Conservation (phyloP, 2,113 vertebrate genomes). For the Marcusenius ussheri region DNA sequence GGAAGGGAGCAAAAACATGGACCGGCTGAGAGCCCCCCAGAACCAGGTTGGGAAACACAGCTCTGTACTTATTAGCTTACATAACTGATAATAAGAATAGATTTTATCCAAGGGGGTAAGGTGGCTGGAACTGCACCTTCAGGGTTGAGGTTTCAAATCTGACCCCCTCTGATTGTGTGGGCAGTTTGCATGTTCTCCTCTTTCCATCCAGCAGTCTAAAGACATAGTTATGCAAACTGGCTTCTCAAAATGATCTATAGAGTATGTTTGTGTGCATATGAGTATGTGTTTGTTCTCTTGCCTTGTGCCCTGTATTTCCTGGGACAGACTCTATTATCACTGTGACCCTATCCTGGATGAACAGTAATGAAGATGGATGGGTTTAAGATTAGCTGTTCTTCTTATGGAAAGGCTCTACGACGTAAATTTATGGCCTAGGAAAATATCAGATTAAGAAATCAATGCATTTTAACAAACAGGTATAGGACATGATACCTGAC, state of each 20-base stretch:
- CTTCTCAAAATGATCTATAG: neutral
- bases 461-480: neutral
- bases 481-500: conserved; percentile 25
- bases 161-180: neutral
- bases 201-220: neutral
- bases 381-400: neutral
- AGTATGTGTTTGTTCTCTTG: neutral
- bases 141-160: neutral
- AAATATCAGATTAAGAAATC: neutral
- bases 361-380: neutral
- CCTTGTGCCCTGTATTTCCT: neutral
- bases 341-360: neutral
- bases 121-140: neutral
- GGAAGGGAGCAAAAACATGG: neutral
- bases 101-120: neutral
- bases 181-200: neutral
- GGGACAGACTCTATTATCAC: neutral
- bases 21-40: neutral
- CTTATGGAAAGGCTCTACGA: neutral
- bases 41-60: neutral
- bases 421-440: neutral
- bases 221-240: neutral
- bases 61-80: neutral
- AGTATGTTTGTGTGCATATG: neutral
- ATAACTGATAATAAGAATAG: neutral